These are phyloP conservation scores for Charadrius vociferus DNA, from an alignment of 2,113 vertebrate species.

Conservation along the genomic window DNA sequence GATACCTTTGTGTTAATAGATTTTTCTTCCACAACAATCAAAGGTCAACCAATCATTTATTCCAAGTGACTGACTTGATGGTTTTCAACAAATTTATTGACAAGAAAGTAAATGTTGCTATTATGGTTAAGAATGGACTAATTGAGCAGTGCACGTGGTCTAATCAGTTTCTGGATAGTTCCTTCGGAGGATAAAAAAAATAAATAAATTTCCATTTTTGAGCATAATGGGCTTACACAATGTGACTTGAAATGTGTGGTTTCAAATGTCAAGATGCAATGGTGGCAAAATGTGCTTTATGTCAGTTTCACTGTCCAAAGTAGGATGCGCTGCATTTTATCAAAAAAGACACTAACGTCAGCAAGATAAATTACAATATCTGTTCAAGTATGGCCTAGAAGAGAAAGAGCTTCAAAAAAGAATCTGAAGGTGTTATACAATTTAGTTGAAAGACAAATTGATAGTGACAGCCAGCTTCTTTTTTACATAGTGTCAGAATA, in stretches of 20 bases:
- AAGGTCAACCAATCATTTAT: background rate
- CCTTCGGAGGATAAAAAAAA: background rate
- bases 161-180: background rate
- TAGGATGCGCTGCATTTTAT: background rate
- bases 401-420: background rate
- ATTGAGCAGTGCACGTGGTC: background rate
- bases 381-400: background rate
- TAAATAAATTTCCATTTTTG: background rate
- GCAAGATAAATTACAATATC: background rate
- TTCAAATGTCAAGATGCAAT: background rate
- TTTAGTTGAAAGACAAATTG: background rate
- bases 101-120: background rate
- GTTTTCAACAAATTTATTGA: background rate
- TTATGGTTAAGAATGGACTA: background rate
- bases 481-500: background rate
- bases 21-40: background rate
- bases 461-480: background rate
- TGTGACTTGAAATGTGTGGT: background rate
- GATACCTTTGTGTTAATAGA: background rate
- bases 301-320: background rate
- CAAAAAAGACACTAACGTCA: background rate
- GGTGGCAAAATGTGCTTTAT: background rate
- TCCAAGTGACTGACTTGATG: background rate
- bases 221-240: background rate
- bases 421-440: background rate